phyloP scores from a whole-genome alignment of 1,140 invertebrate genomes.

The Camponotus floridanus region DNA sequence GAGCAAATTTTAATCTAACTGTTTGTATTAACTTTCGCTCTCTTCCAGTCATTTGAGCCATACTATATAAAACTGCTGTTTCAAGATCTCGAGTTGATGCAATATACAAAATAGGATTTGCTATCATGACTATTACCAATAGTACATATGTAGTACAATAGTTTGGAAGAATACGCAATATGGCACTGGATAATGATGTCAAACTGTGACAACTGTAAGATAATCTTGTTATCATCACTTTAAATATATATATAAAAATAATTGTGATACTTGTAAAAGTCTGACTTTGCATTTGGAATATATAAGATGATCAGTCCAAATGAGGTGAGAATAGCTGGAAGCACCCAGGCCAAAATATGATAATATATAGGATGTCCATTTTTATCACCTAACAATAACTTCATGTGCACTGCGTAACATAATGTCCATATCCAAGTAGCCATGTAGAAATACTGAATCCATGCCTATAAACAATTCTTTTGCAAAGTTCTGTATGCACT shows the following conservation, averaged over 20 bases:
- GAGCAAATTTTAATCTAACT: slow-evolving; percentile 90
- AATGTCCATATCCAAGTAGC: slow-evolving; percentile 94
- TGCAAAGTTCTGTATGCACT: neutral
- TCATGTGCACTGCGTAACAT: slow-evolving; percentile 93
- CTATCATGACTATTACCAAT: slow-evolving; percentile 91
- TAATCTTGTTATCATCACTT: slow-evolving; percentile 54
- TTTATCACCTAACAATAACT: slow-evolving; percentile 88
- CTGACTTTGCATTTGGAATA: slow-evolving; percentile 92
- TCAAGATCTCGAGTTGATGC: slow-evolving; percentile 89
- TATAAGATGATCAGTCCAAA: slow-evolving; percentile 91
- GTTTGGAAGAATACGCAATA: slow-evolving; percentile 92
- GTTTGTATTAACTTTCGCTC: slow-evolving; percentile 91
- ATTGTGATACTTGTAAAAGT: slow-evolving; percentile 51
- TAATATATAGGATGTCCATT: slow-evolving; percentile 88
- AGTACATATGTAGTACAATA: slow-evolving; percentile 92
- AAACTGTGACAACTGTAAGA: slow-evolving; percentile 91
- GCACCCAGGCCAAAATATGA: slow-evolving; percentile 90
- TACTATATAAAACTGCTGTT: slow-evolving; percentile 87
- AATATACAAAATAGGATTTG: slow-evolving; percentile 91
- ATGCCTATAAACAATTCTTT: slow-evolving; percentile 87
- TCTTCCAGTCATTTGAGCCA: slow-evolving; percentile 89
- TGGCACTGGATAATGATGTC: slow-evolving; percentile 86
- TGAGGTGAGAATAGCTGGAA: slow-evolving; percentile 89
- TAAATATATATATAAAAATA: neutral
- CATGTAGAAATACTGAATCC: slow-evolving; percentile 95